These are phyloP conservation scores for Bombus impatiens DNA, from an alignment of 1,140 invertebrate genomes.

Conservation along the genomic window DNA sequence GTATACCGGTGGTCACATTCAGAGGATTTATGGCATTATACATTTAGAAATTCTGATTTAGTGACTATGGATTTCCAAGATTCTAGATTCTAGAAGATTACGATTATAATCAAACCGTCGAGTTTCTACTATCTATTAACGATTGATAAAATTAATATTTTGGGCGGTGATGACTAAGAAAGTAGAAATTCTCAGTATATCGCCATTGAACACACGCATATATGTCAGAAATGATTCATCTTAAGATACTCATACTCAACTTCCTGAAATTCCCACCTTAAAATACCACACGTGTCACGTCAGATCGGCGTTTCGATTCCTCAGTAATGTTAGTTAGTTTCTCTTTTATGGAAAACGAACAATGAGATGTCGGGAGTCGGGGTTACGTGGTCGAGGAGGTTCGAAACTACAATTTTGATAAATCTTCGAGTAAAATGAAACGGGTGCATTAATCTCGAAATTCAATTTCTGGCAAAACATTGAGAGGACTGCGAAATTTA, in stretches of 20 bases:
- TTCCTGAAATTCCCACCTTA: background rate
- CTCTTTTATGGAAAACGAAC: background rate
- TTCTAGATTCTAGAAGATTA: background rate
- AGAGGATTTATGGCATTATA: background rate
- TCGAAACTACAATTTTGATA: background rate
- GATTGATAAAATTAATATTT: background rate
- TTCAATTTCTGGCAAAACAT: slow-evolving; percentile 1
- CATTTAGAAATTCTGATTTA: background rate
- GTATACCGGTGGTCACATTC: background rate
- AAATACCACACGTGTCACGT: no score
- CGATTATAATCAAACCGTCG: background rate
- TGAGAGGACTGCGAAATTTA: background rate
- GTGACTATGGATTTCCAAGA: background rate
- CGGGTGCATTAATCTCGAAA: background rate
- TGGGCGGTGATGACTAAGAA: background rate
- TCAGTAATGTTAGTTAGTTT: background rate
- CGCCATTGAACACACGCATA: background rate
- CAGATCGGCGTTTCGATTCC: no score
- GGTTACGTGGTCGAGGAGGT: background rate
- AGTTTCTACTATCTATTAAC: background rate
- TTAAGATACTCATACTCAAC: background rate
- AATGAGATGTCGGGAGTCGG: no score
- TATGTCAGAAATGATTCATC: background rate
- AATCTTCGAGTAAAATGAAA: background rate
- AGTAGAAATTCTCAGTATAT: background rate